Evolutionary conservation across 2,797 vertebrate species (phyloP).

Genomic region (Acrossocheilus wenchowensis): DNA sequence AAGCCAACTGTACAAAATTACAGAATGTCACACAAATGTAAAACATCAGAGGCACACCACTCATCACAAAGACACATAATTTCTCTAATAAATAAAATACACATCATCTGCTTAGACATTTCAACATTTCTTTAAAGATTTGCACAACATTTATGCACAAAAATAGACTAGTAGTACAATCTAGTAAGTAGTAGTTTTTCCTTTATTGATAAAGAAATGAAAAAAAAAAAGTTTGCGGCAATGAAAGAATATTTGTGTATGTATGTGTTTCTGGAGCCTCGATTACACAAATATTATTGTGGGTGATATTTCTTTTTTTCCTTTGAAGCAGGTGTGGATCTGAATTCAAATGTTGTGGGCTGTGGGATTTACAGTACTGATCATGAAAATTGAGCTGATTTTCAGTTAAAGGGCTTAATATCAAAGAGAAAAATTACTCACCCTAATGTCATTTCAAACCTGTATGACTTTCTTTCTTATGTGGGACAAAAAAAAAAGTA

Average conservation of each 20-base stretch:
- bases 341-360: not conserved
- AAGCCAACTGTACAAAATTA: not conserved
- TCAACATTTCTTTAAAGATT: not conserved
- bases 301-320: not conserved
- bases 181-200: not conserved
- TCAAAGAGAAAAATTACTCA: too few species aligned
- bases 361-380: not conserved
- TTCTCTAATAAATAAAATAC: not conserved
- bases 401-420: not conserved
- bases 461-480: too few species aligned
- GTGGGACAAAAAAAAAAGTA: too few species aligned
- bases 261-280: not conserved
- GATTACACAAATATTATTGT: not conserved
- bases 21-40: not conserved
- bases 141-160: not conserved
- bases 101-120: not conserved
- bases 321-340: not conserved
- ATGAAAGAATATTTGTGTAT: not conserved
- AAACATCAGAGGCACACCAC: not conserved
- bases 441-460: not conserved
- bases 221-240: too few species aligned
- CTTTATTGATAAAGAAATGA: not conserved
- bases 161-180: too few species aligned
- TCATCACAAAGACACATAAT: not conserved
- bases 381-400: not conserved